Base-by-base conservation (phyloP, 1,140 invertebrate species). In the Sweltsa coloradensis region DNA sequence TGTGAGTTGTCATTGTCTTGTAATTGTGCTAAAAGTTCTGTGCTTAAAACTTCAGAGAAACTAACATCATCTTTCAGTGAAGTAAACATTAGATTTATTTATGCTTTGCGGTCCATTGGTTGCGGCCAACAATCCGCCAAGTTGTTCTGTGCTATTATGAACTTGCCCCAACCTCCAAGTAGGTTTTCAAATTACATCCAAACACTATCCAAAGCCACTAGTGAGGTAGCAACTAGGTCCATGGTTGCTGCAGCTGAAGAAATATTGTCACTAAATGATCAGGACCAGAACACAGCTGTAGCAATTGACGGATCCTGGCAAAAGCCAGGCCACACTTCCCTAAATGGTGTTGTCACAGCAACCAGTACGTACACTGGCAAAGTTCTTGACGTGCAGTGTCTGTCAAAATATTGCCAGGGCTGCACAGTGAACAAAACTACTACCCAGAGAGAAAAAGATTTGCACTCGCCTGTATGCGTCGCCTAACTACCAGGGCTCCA, bases 291-390 rank as follows among this genome's bases (percentile, higher is more conserved):
- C 22, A 34, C 53, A 21, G 29, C 42, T 41, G 39, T 36, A 29
- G 37, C 48, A 21, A 40, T 53, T 40, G 53, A 55, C 44, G 53
- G 48, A 18, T 36, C 51, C 18, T 55, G 53, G 51, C 49, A 50
- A 31, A 42, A 45, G 23, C 34, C 50, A 22, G 50, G 52, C 6
- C 46, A 49, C 43, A 40, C 42, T 3, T 52, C 50, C 7, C 41
- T 49, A 4, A 34, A 45, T 22, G 52, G 50, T 21, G 36, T 54
- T 13, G 40, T 52, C 11, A 27, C 52, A 23, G 46, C 36, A 21
- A 52, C 47, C 29, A 50, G 51, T 43, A 25, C 41, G n/a, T 34
- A 52, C 36, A 50, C 45, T 16, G 41, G 45, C 9, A 42, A 53
- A 24, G 45, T 53, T 39, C 19, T 51, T 22, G 52, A 55, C 46